phyloP scores from a whole-genome alignment of 1,140 invertebrate species.

The Drosophila obscura region DNA sequence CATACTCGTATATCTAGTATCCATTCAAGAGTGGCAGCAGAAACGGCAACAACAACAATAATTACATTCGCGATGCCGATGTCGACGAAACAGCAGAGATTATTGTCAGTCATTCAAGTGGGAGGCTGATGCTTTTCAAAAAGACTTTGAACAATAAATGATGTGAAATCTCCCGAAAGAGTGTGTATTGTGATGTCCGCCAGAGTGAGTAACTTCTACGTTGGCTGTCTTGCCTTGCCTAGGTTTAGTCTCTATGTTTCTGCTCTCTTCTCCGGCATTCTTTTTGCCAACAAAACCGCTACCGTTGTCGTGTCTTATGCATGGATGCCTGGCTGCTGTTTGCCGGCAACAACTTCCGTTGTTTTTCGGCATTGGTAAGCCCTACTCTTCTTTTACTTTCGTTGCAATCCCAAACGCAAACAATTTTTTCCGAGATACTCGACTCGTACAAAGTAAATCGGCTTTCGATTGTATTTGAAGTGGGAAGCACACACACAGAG shows the following conservation, averaged over 20 bases:
- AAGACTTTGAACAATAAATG: conserved; percentile 67
- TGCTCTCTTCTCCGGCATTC: not conserved
- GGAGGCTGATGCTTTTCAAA: conserved; percentile 53
- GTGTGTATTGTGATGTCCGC: conserved; percentile 22
- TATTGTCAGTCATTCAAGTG: conserved; percentile 55
- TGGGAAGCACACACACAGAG: conserved; percentile 19
- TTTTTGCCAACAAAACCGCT: conserved; percentile 34
- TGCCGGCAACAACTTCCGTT: conserved; percentile 61
- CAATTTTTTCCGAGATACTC: conserved; percentile 64
- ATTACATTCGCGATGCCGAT: conserved; percentile 49
- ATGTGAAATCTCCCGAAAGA: conserved; percentile 64
- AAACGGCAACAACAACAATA: conserved; percentile 39
- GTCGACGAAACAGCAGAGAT: conserved; percentile 61
- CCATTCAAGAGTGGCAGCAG: not conserved
- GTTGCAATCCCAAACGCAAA: conserved; percentile 60
- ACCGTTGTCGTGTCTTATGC: conserved; percentile 50
- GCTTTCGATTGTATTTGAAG: conserved; percentile 68
- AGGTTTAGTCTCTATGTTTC: conserved; percentile 7
- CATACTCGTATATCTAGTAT: not conserved
- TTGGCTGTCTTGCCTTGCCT: conserved; percentile 29
- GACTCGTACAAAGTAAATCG: conserved; percentile 69
- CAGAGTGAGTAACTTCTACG: conserved; percentile 5
- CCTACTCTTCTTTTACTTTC: conserved; percentile 26
- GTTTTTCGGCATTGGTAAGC: conserved; percentile 55
- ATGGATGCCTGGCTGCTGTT: conserved; percentile 39